Percentiles rank a stretch among this genome's conserved stretches.
Evolutionary conservation across 2,113 vertebrate genomes (phyloP).

Genomic region (Melospiza melodia): DNA sequence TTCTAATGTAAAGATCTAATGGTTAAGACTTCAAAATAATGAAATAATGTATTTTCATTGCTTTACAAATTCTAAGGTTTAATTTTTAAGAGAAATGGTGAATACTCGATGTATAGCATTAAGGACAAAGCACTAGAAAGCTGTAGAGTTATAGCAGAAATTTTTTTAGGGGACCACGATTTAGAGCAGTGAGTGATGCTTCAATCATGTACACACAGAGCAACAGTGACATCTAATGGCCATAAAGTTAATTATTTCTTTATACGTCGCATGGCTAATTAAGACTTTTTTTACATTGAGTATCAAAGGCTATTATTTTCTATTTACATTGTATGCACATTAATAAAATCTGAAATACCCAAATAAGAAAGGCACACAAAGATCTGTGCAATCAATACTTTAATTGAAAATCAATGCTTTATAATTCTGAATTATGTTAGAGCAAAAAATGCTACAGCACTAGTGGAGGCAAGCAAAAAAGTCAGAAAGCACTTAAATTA

Average conservation of each 20-base stretch:
- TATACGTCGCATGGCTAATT: neutral
- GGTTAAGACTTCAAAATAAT: neutral
- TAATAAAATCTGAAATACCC: neutral
- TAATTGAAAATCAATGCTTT: neutral
- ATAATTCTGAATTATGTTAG: neutral
- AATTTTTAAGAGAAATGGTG: neutral
- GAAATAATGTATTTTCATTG: neutral
- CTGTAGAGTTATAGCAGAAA: neutral
- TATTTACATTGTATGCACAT: neutral
- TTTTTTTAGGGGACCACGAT: neutral
- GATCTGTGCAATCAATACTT: neutral
- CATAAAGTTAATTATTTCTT: neutral
- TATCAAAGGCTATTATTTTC: neutral
- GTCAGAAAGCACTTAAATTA: neutral
- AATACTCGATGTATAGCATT: neutral
- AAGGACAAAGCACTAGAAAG: neutral
- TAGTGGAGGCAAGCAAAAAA: neutral
- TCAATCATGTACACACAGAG: neutral
- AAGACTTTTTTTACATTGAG: neutral
- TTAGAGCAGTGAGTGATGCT: neutral
- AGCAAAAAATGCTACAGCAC: neutral
- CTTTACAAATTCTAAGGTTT: neutral
- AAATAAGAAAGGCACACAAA: neutral
- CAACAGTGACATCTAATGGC: slow-evolving; percentile 52
- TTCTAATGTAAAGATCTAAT: neutral